Evolutionary conservation across 2,888 invertebrate genomes (phyloP), one percentile per base, ranked within the genome.

Genomic region (Dolichomitus sp.): DNA sequence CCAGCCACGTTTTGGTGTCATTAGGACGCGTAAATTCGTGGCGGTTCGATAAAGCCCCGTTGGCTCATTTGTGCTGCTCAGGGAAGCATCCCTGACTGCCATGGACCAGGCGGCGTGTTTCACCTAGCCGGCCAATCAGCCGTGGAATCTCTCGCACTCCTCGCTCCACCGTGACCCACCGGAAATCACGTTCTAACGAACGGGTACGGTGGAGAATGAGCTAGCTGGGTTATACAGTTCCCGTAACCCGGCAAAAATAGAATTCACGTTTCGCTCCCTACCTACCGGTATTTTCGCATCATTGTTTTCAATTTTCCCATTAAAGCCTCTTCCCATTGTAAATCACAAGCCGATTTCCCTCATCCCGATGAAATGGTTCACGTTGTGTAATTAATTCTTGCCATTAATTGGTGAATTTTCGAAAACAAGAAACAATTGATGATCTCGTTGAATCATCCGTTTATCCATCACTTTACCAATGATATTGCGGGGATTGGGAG

Each of bases 11-110:
- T 86, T 86, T 85, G 72, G 72, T 78, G 83, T 87, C 87, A 88
- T 89, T 88, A 88, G 85, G 86, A 89, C 87, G 40, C 30, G 86
- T 84, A 87, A 89, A 89, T 86, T 88, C 66, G 69, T 19, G 45
- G 40, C 30, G 42, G 77, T 54, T 65, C 80, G 85, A 88, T 87
- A 86, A 37, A 82, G 48, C 54, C 30, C 59, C 59, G 17, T 17
- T 54, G 30, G 63, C 19, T 19, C 52, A 78, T 78, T 78, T 37
- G 45, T 69, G 27, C 52, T 37, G 40, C 52, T 69, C 52, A 19
- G 54, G 37, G 37, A 37, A 37, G 59, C 59, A 59, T 40, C 37
- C 52, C 54, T 19, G 11, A 23, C 52, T 54, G 23, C 27, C 37
- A 52, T 54, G 40, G 86, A 88, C 84, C 86, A 81, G 59, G 9